These are phyloP conservation scores for Chloroclysta siterata DNA, from an alignment of 2,888 invertebrate genomes.

Conservation along the genomic window DNA sequence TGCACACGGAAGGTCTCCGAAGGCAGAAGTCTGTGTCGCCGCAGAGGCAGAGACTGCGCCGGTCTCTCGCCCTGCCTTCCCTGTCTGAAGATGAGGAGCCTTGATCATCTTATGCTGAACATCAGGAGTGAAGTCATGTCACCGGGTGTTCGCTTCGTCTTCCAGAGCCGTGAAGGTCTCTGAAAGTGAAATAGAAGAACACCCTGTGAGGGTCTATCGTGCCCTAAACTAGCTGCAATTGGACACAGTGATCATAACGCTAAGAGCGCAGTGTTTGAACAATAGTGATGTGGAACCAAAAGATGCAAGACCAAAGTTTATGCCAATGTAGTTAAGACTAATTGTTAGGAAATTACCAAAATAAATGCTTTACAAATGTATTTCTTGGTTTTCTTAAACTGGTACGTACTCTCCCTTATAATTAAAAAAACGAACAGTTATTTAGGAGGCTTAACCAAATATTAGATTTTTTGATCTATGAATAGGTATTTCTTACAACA, in stretches of 20 bases:
- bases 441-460: background rate
- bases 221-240: slow-evolving; percentile 42
- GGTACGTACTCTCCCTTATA: slow-evolving; percentile 28
- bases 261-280: slow-evolving; percentile 40
- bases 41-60: slow-evolving; percentile 68
- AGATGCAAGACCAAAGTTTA: slow-evolving; percentile 51
- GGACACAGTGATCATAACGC: slow-evolving; percentile 44
- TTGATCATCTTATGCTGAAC: slow-evolving; percentile 56
- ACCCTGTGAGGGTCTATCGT: slow-evolving; percentile 46
- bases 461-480: background rate
- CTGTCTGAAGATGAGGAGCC: slow-evolving; percentile 81
- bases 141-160: slow-evolving; percentile 55
- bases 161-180: slow-evolving; percentile 44
- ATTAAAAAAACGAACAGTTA: slow-evolving; percentile 3
- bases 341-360: slow-evolving; percentile 47
- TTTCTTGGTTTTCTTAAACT: slow-evolving; percentile 35
- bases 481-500: too few relatives aligned
- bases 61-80: slow-evolving; percentile 73
- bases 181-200: slow-evolving; percentile 50
- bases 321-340: slow-evolving; percentile 55
- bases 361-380: slow-evolving; percentile 41
- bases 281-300: slow-evolving; percentile 63
- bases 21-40: slow-evolving; percentile 78
- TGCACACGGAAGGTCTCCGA: slow-evolving; percentile 66
- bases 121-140: slow-evolving; percentile 69